Percentiles rank a stretch among this genome's conserved stretches.
These are phyloP conservation scores for Drosophila falleni DNA, from an alignment of 2,888 invertebrate species.

Conservation along the genomic window DNA sequence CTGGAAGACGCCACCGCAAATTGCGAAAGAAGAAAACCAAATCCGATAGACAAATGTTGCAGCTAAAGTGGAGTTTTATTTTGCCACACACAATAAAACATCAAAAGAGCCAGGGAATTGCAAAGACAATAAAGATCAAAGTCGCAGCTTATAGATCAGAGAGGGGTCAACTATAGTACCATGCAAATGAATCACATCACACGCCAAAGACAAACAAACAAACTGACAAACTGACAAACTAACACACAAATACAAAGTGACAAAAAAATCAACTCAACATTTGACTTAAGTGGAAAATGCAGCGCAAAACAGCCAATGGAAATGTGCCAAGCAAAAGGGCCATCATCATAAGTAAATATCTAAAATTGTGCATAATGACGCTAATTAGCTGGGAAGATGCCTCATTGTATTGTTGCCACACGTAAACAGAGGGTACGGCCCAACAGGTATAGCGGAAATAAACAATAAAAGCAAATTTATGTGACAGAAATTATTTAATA, in stretches of 20 bases:
- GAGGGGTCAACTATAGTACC: slow-evolving; percentile 12
- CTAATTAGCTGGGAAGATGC: slow-evolving; percentile 77
- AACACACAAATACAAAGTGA: slow-evolving; percentile 46
- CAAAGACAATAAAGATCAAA: slow-evolving; percentile 78
- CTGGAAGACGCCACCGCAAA: slow-evolving; percentile 63
- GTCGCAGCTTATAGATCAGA: slow-evolving; percentile 20
- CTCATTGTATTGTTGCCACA: slow-evolving; percentile 41
- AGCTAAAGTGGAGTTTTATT: slow-evolving; percentile 53
- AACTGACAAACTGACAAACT: slow-evolving; percentile 18
- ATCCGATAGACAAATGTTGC: slow-evolving; percentile 38
- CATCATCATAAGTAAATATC: slow-evolving; percentile 69
- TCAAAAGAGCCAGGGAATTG: slow-evolving; percentile 64
- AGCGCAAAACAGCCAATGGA: slow-evolving; percentile 23
- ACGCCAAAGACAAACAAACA: slow-evolving; percentile 31
- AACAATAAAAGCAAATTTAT: slow-evolving; percentile 80
- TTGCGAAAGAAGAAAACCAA: slow-evolving; percentile 41
- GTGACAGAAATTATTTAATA: slow-evolving; percentile 82
- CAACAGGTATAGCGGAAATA: slow-evolving; percentile 65
- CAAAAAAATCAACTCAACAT: slow-evolving; percentile 38
- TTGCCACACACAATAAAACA: slow-evolving; percentile 51
- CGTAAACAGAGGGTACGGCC: slow-evolving; percentile 10
- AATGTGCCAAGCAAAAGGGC: slow-evolving; percentile 36
- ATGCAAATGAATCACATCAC: slow-evolving; percentile 54
- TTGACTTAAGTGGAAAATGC: slow-evolving; percentile 48
- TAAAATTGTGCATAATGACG: slow-evolving; percentile 78